Conservation (phyloP, 1,140 invertebrate genomes). For the Mycetomoellerius zeteki region DNA sequence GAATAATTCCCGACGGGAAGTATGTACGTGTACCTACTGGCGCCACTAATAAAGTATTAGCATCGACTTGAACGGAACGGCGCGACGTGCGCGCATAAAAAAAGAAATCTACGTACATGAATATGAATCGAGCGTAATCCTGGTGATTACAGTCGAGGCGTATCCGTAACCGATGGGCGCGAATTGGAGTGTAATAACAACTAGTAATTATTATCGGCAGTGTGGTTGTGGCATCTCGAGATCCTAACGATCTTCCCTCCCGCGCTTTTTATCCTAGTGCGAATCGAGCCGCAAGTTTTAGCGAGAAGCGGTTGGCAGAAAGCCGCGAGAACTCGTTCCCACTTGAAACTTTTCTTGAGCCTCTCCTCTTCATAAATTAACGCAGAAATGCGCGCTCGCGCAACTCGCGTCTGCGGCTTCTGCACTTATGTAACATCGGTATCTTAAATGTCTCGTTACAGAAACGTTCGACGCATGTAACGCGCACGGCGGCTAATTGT, state of each 20-base stretch:
- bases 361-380: constrained; percentile 2
- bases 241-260: constrained; percentile 49
- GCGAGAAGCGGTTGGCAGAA: not conserved
- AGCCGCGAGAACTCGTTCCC: constrained; percentile 20
- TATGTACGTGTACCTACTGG: constrained; percentile 20
- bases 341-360: not conserved
- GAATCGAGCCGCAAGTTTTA: not conserved
- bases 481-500: constrained; percentile 39
- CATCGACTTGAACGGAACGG: constrained; percentile 14
- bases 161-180: constrained; percentile 71
- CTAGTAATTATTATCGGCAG: constrained; percentile 74
- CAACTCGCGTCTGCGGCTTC: constrained; percentile 29
- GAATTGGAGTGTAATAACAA: constrained; percentile 77
- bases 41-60: constrained; percentile 69
- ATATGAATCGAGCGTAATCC: constrained; percentile 69
- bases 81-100: constrained; percentile 47
- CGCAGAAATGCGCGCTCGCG: not conserved
- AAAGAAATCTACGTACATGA: constrained; percentile 63
- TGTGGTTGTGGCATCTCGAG: constrained; percentile 23
- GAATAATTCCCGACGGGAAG: constrained; percentile 66
- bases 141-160: constrained; percentile 71
- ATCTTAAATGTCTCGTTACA: constrained; percentile 45
- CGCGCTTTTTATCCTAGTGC: constrained; percentile 26
- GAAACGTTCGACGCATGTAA: constrained; percentile 30
- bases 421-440: constrained; percentile 43